Evolutionary conservation across 2,888 invertebrate genomes (phyloP), one percentile per base, ranked within the genome.

Genomic region (Pammene aurita): DNA sequence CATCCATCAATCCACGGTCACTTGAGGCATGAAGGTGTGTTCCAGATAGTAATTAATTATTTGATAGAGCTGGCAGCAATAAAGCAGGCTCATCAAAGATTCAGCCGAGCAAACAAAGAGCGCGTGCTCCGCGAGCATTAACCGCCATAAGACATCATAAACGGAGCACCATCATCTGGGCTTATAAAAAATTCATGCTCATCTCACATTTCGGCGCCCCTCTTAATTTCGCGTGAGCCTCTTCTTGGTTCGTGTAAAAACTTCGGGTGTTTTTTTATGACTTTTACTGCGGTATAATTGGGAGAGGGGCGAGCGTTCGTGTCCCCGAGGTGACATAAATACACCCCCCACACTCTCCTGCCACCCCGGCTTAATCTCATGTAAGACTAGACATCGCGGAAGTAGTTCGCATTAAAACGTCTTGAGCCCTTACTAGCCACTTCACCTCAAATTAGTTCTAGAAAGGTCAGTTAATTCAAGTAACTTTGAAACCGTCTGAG

Each of bases 261-360:
- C 92, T 92, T 92, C 90, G 92, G 92, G 91, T 92, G 91, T 90
- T 92, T 92, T 92, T 92, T 92, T 92, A 92, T 92, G 92, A 92
- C 92, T 92, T 92, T 92, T 92, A 92, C 92, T 92, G 92, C 91
- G 92, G 92, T 92, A 92, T 92, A 92, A 92, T 92, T 92, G 92
- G 92, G 92, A 54, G 88, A 89, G 92, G 92, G 90, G 90, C 86
- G 90, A 89, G 87, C 85, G 85, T 82, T 84, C 77, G 84, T 84
- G 90, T 92, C 92, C 92, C 92, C 80, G 88, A 92, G 92, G 92
- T 92, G 92, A 92, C 92, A 92, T 92, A 92, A 92, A 92, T 91
- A 90, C 89, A 83, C 87, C 87, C 89, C 89, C 89, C 84, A 80
- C 78, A 76, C 84, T 80, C 82, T 77, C 80, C 80, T 82, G 86